Evolutionary conservation across 2,113 vertebrate species (phyloP).

Genomic region (Cinclus cinclus): DNA sequence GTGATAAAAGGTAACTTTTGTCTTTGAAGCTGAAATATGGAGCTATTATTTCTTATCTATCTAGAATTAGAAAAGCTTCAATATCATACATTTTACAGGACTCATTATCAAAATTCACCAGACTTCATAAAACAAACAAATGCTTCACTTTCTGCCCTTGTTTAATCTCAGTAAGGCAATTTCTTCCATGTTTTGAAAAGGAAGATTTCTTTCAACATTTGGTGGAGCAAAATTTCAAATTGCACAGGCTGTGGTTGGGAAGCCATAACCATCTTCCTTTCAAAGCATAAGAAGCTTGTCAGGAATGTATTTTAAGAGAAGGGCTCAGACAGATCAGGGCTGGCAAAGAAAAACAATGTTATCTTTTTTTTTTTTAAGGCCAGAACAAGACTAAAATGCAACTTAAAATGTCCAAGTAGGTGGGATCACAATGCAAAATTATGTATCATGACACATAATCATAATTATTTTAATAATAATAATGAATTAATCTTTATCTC

Average conservation of each 20-base stretch:
- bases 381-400: neutral
- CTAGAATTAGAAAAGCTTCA: slow-evolving; percentile 61
- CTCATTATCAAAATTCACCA: slow-evolving; percentile 73
- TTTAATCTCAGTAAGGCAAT: slow-evolving; percentile 50
- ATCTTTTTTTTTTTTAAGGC: neutral
- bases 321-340: neutral
- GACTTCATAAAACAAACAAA: slow-evolving; percentile 67
- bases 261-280: neutral
- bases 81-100: slow-evolving; percentile 49
- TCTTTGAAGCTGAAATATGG: slow-evolving; percentile 69
- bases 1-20: slow-evolving; percentile 76
- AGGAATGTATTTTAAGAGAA: neutral
- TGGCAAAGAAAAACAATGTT: neutral
- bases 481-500: neutral
- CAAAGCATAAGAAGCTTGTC: neutral
- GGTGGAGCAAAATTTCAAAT: neutral
- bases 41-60: slow-evolving; percentile 70
- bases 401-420: neutral
- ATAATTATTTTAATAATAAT: neutral
- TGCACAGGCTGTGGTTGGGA: neutral
- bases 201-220: neutral
- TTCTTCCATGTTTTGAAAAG: slow-evolving; percentile 16
- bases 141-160: slow-evolving; percentile 15
- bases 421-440: neutral
- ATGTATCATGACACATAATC: neutral